These are phyloP conservation scores for Punctoribates punctum DNA, from an alignment of 2,888 invertebrate species.

Conservation along the genomic window DNA sequence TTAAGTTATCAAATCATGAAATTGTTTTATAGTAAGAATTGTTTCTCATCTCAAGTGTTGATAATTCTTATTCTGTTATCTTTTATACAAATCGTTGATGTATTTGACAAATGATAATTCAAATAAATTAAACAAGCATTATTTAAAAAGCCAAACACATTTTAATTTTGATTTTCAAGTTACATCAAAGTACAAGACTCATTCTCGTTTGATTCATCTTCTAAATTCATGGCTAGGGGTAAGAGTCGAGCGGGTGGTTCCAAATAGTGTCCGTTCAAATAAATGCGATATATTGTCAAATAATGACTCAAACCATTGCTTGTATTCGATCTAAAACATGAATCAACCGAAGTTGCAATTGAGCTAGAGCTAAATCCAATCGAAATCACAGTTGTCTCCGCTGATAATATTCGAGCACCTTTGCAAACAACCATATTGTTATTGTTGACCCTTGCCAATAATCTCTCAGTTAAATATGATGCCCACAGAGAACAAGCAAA, in stretches of 20 bases:
- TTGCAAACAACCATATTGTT: too few species aligned
- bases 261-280: slow-evolving; percentile 39
- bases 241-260: slow-evolving; percentile 38
- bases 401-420: slow-evolving; percentile 38
- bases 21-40: too few species aligned
- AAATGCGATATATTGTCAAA: slow-evolving; percentile 35
- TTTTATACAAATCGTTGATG: background rate
- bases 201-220: background rate
- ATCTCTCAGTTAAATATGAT: too few species aligned
- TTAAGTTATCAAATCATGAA: too few species aligned
- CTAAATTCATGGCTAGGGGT: background rate
- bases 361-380: slow-evolving; percentile 31
- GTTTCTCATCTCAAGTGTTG: too few species aligned
- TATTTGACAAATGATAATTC: background rate
- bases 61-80: background rate
- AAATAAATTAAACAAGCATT: slow-evolving; percentile 14
- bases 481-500: too few species aligned
- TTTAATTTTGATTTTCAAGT: background rate
- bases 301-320: slow-evolving; percentile 6
- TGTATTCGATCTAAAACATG: slow-evolving; percentile 14
- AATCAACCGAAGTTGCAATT: slow-evolving; percentile 37
- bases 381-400: slow-evolving; percentile 33
- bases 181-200: slow-evolving; percentile 19
- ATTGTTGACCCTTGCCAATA: too few species aligned
- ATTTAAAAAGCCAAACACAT: background rate